phyloP scores from a whole-genome alignment of 2,113 vertebrate genomes.

The Rhea americana region DNA sequence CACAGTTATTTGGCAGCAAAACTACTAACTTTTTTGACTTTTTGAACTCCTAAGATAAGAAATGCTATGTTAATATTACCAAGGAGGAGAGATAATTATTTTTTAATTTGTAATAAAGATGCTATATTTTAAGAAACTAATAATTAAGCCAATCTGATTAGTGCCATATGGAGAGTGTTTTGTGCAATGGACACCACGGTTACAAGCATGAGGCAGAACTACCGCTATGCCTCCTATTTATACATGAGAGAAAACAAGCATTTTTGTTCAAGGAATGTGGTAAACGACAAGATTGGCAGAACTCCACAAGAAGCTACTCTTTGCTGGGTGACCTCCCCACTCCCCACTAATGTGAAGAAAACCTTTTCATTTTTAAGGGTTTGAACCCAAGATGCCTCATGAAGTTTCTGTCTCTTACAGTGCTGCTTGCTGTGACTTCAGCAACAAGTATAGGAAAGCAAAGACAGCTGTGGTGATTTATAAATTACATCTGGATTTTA shows the following conservation, averaged over 20 bases:
- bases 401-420: background rate
- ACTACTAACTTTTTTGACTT: constrained; percentile 43
- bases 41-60: constrained; percentile 39
- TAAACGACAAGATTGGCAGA: constrained; percentile 4
- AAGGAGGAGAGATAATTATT: constrained; percentile 27
- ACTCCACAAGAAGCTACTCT: constrained; percentile 5
- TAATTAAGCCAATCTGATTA: constrained; percentile 69
- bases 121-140: constrained; percentile 73
- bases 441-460: background rate
- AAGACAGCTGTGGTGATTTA: background rate
- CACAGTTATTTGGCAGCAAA: constrained; percentile 40
- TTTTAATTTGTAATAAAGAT: constrained; percentile 54
- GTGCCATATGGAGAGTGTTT: constrained; percentile 68
- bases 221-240: constrained; percentile 58
- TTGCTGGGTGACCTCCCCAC: background rate
- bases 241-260: background rate
- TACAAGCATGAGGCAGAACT: constrained; percentile 37
- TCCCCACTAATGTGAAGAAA: background rate
- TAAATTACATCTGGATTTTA: background rate
- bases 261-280: constrained; percentile 17
- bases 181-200: constrained; percentile 45
- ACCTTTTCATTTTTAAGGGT: background rate
- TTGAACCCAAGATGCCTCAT: background rate
- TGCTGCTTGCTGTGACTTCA: background rate
- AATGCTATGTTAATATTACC: constrained; percentile 31